A percentile compares a stretch with the other conserved stretches of the same genome.
Evolutionary conservation across 1,140 invertebrate species (phyloP).

Genomic region (Cephus cinctus): DNA sequence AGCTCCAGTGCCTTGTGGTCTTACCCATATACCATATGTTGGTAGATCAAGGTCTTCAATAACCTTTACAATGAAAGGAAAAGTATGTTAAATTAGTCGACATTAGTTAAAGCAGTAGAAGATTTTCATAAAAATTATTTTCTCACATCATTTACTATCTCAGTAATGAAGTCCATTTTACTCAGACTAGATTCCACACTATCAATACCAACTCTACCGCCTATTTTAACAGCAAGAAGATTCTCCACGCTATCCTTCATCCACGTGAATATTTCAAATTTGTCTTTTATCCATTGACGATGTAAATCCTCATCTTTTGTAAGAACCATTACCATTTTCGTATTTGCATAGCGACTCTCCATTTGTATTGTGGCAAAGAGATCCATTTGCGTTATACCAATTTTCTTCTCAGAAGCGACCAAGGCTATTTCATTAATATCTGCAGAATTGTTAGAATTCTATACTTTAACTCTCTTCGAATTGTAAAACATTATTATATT

Average conservation of each 20-base stretch:
- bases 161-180: constrained; percentile 20
- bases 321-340: constrained; percentile 28
- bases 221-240: constrained; percentile 23
- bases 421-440: constrained; percentile 28
- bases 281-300: constrained; percentile 31
- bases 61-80: constrained; percentile 15
- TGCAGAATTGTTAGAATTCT: constrained; percentile 10
- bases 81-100: background rate
- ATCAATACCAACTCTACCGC: constrained; percentile 5
- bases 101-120: too few relatives aligned
- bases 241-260: constrained; percentile 27
- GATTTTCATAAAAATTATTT: too few relatives aligned
- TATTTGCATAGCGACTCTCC: constrained; percentile 29
- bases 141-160: constrained; percentile 21
- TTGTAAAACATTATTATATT: constrained; percentile 7
- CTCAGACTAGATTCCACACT: constrained; percentile 15
- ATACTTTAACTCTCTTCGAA: background rate
- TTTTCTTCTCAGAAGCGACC: constrained; percentile 31
- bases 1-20: constrained; percentile 8
- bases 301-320: constrained; percentile 30
- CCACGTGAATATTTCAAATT: constrained; percentile 34
- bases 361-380: constrained; percentile 33
- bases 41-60: constrained; percentile 16
- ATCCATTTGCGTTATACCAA: constrained; percentile 38
- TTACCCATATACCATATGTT: constrained; percentile 4